Evolutionary conservation across 2,888 invertebrate genomes (phyloP).

Genomic region (Netelia inedita): DNA sequence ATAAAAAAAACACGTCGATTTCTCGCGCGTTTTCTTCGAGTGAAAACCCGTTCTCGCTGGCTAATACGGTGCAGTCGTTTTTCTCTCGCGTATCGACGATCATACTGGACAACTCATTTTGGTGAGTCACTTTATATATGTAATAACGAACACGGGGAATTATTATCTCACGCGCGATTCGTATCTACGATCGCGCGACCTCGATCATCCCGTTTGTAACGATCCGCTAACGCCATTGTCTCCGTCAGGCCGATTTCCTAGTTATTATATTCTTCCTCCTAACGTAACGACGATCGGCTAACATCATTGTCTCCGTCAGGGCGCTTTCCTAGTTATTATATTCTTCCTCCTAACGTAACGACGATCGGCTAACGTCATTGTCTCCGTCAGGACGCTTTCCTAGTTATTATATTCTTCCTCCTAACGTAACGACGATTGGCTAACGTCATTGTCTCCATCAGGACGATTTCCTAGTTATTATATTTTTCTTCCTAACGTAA

Average conservation of each 20-base stretch:
- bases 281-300: too few species aligned
- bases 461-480: background rate
- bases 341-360: background rate
- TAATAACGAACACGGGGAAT: slow-evolving; percentile 1
- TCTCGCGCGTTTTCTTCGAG: slow-evolving; percentile 28
- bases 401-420: too few species aligned
- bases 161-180: slow-evolving; percentile 25
- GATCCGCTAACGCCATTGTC: too few species aligned
- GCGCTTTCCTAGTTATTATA: background rate
- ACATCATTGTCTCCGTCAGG: too few species aligned
- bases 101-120: slow-evolving; percentile 67
- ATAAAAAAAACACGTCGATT: background rate
- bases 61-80: slow-evolving; percentile 60
- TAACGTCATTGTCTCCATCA: too few species aligned
- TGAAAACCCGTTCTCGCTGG: slow-evolving; percentile 27
- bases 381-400: too few species aligned
- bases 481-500: background rate
- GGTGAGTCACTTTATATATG: slow-evolving; percentile 63
- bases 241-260: too few species aligned
- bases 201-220: background rate
- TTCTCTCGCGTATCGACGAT: slow-evolving; percentile 59
- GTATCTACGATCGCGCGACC: slow-evolving; percentile 8
- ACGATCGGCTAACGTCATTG: too few species aligned
- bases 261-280: too few species aligned
- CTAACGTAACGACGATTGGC: too few species aligned